Base-by-base conservation (phyloP, 2,113 vertebrate genomes). In the Athene cunicularia region DNA sequence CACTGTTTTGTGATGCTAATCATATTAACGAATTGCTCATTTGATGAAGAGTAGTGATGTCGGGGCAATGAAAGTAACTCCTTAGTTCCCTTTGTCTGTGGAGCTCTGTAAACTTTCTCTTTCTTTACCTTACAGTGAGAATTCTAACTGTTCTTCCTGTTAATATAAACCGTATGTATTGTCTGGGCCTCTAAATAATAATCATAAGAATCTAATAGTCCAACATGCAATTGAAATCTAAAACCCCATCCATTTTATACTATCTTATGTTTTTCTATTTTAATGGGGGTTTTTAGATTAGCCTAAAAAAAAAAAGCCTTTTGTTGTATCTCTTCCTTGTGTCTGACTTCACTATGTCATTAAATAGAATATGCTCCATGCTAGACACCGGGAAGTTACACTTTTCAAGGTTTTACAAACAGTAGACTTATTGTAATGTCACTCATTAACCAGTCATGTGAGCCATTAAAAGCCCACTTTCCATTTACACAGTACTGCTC, bases 371-470 rank as follows among this genome's bases (percentile, higher is more conserved):
- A 9, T 5, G 3, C 55, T 74, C 26, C 27, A 5, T 43, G n/a
- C 19, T 47, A 63, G 70, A 66, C 43, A 71, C 2, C 43, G 68
- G 70, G 73, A 90, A 96, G 73, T 89, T 77, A 16, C 11, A 28
- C 28, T 91, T 82, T 6, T 82, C 68, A 76, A 91, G 76, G 81
- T 92, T 91, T 95, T 88, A 50, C 63, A 55, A 86, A 88, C 80
- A 93, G 49, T 33, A 86, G 30, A 43, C 52, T 50, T 67, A 3
- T 3, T 79, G 43, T 39, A 43, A 53, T 86, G 86, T 97, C 92
- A 91, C 33, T 97, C 39, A 96, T 96, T 97, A 97, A 96, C 92
- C 33, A 59, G 77, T 84, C 4, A 8, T 66, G 28, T 75, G 90
- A 93, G 72, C 67, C 79, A 23, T 66, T 95, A 86, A 95, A 91